phyloP scores from a whole-genome alignment of 2,888 invertebrate genomes.

The Meteorus colon region DNA sequence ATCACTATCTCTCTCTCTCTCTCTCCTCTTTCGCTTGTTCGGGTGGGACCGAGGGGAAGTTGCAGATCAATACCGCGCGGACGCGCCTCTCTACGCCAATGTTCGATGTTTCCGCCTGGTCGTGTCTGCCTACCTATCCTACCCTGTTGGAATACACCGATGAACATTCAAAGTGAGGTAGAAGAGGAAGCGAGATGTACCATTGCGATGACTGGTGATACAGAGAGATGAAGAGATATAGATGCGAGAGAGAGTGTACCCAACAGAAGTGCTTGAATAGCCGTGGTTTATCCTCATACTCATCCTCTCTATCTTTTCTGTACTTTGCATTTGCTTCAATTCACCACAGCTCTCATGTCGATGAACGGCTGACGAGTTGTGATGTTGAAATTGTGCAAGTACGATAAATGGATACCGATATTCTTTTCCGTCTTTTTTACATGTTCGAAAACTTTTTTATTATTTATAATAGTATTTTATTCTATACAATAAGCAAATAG shows the following conservation, averaged over 20 bases:
- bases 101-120: constrained; percentile 60
- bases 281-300: background rate
- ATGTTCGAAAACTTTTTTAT: background rate
- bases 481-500: no score
- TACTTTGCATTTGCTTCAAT: constrained; percentile 2
- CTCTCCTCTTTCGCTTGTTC: constrained; percentile 34
- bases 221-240: background rate
- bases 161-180: constrained; percentile 23
- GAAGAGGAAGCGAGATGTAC: background rate
- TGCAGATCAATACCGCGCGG: constrained; percentile 71
- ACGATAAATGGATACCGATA: background rate
- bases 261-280: no score
- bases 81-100: constrained; percentile 65
- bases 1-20: constrained; percentile 30
- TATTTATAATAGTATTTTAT: no score
- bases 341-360: background rate
- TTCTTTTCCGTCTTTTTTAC: background rate
- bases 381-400: constrained; percentile 9
- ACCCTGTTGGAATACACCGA: constrained; percentile 18
- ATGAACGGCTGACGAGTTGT: constrained; percentile 5
- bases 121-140: constrained; percentile 46
- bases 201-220: background rate
- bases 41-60: constrained; percentile 63
- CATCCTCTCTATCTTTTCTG: background rate
- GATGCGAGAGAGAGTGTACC: background rate